Base-by-base conservation (phyloP, 2,888 invertebrate species). In the Leucania comma region DNA sequence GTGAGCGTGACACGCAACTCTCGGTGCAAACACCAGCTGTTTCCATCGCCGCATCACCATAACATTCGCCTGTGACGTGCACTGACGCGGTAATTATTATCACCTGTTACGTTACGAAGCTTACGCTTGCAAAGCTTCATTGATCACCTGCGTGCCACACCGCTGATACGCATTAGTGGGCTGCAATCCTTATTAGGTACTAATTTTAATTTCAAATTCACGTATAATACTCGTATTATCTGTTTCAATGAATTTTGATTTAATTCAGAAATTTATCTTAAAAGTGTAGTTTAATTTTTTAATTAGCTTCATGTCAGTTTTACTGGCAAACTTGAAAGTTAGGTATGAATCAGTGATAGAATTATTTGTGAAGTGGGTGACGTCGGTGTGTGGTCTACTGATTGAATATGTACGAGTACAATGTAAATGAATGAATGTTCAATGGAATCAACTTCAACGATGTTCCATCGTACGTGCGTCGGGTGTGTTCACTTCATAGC, bases 391-490 rank as follows among this genome's bases (percentile, higher is more conserved):
- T 24, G 26, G 17, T 12, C 17, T 26, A 20, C 10, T 50, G 32
- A 78, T 60, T 35, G 26, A 58, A 50, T 62, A 58, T 42, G 46
- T 24, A 26, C 29, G 10, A 12, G n/a, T 26, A 1, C 29, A 48
- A 58, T 26, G 35, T 35, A 48, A 50, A 57, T 48, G 24, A 72
- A 57, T 64, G 38, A 60, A 53, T 72, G 5, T 64, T 64, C 26
- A 35, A 78, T 78, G 42, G 65, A 78, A 60, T 60, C 42, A 56
- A 60, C 50, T 68, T 22, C 46, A 22, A 20, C 20, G 32, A 42
- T 59, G 26, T 56, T 12, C 14, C 35, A 14, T 32, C 32, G 22
- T 62, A 24, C 12, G 46, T 26, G 42, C 35, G 29, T n/a, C 42
- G 54, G 50, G 24, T 48, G 60, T 46, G 60, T 54, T 56, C 50